Percentiles rank a stretch among this genome's conserved stretches.
Evolutionary conservation across 2,888 invertebrate genomes (phyloP).

Genomic region (Volucella zonaria): DNA sequence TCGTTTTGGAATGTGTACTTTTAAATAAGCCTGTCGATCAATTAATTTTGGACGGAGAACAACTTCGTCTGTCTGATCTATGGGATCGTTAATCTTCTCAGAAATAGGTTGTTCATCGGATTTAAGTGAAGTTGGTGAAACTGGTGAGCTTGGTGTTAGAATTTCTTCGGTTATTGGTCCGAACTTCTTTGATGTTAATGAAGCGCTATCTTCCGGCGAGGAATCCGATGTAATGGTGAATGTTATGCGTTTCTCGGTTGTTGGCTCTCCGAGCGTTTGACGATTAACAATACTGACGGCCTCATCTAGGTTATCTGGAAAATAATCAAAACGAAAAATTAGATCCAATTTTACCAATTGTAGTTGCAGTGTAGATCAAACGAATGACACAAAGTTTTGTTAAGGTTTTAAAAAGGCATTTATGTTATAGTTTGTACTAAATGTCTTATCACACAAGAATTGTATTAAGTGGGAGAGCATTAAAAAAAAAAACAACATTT

Average conservation of each 20-base stretch:
- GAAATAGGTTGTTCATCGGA: neutral
- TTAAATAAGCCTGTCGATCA: slow-evolving; percentile 79
- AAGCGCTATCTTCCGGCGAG: slow-evolving; percentile 80
- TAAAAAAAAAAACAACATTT: neutral
- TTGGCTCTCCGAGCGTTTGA: slow-evolving; percentile 42
- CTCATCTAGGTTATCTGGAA: slow-evolving; percentile 64
- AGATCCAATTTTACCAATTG: neutral
- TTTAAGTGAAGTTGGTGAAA: no score
- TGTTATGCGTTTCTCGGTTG: slow-evolving; percentile 79
- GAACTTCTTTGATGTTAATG: slow-evolving; percentile 79
- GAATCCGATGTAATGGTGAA: slow-evolving; percentile 80
- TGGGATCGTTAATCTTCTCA: slow-evolving; percentile 26
- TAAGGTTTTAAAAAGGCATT: neutral
- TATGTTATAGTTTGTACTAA: neutral
- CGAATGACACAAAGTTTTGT: neutral
- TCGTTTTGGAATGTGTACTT: slow-evolving; percentile 76
- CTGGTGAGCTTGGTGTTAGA: slow-evolving; percentile 59
- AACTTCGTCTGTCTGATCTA: slow-evolving; percentile 77
- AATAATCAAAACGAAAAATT: slow-evolving; percentile 4
- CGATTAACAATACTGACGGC: slow-evolving; percentile 49
- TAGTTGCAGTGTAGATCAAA: neutral
- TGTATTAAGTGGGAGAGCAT: neutral
- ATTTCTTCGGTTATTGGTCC: slow-evolving; percentile 80
- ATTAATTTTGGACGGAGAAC: slow-evolving; percentile 79
- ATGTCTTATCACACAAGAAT: neutral